Evolutionary conservation across 2,888 invertebrate genomes (phyloP), one percentile per base, ranked within the genome.

Genomic region (Argyresthia albistria): DNA sequence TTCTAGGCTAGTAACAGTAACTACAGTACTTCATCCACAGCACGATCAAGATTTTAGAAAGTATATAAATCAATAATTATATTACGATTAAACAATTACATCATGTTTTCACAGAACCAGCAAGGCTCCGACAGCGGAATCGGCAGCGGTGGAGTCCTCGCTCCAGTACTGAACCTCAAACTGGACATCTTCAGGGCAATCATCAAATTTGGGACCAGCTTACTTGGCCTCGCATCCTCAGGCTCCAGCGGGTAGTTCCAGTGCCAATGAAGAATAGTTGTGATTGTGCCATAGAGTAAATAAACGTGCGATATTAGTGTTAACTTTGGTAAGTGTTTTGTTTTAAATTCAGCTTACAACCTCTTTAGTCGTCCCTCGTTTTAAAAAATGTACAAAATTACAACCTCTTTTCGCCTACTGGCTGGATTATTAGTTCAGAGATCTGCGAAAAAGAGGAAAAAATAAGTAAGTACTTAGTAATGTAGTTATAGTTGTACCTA

Each of bases 181-280:
- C 64, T 79, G 69, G 79, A 77, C 60, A 62, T 86, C 51, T 53
- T 83, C 8, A 67, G 79, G 16, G 78, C 86, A 0, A 0, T 80
- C 8, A 59, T 86, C 1, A 78, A 78, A 58, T 81, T 83, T 57
- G 72, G 67, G 0, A 71, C 79, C 46, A 76, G 69, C 55, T 42
- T 84, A 35, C n/a, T 80, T 0, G 80, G 77, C 0, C 51, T 75
- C 16, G 77, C 80, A 0, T 83, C 82, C 0, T 65, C 80, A 0
- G 59, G 70, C 4, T 66, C 67, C 6, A 59, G 69, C 0, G n/a
- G 15, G 25, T 47, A 11, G n/a, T 25, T 25, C 25, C 25, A 25
- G 25, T n/a, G n/a, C n/a, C n/a, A n/a, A n/a, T n/a, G n/a, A n/a
- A n/a, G n/a, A n/a, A n/a, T n/a, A n/a, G n/a, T n/a, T n/a, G n/a